A percentile compares a stretch with the other conserved stretches of the same genome.
phyloP scores from a whole-genome alignment of 2,113 vertebrate species.

The Psilopsiagon aurifrons region DNA sequence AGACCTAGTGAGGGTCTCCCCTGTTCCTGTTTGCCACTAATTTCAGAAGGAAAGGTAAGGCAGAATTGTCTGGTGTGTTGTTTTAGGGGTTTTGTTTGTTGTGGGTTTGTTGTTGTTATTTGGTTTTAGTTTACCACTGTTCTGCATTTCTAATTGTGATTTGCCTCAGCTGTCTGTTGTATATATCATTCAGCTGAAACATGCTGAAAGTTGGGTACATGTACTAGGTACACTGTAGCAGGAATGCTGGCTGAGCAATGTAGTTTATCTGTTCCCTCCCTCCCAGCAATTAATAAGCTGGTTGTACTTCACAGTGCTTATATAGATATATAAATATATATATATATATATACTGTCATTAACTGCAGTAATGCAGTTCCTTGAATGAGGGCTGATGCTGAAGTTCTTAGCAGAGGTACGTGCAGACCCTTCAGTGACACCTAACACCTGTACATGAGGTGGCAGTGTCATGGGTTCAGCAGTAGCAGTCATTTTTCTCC shows the following conservation, averaged over 20 bases:
- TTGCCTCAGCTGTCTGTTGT: background rate
- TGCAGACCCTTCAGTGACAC: background rate
- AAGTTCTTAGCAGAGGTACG: background rate
- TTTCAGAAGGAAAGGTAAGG: constrained; percentile 18
- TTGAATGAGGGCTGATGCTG: background rate
- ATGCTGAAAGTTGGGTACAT: background rate
- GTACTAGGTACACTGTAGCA: background rate
- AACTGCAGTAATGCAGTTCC: background rate
- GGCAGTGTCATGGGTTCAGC: background rate
- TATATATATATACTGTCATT: background rate
- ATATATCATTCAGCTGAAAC: background rate
- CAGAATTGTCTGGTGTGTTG: background rate
- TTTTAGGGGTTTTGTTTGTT: background rate
- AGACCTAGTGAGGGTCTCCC: background rate
- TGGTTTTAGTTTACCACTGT: background rate
- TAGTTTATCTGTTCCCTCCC: background rate
- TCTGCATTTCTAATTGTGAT: background rate
- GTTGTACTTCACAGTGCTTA: background rate
- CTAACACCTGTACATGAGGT: background rate
- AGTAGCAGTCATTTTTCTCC: no score
- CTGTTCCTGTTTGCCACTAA: background rate
- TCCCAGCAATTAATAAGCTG: background rate
- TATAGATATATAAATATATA: background rate
- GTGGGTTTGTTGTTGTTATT: background rate
- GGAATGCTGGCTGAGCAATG: background rate